Evolutionary conservation across 2,797 vertebrate genomes (phyloP).

Genomic region (Anguilla anguilla): DNA sequence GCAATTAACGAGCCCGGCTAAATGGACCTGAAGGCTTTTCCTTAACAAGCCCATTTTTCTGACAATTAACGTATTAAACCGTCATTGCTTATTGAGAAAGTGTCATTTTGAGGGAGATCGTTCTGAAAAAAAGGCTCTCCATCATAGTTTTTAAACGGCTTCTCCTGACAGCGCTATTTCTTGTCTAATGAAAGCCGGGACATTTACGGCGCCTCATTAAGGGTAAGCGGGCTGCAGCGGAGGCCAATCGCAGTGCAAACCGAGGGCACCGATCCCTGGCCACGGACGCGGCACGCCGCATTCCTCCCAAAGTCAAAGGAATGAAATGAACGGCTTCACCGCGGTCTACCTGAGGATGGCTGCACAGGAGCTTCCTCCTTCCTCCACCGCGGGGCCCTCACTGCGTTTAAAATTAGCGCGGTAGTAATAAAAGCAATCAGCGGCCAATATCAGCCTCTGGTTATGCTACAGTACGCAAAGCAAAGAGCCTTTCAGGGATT

Average conservation of each 20-base stretch:
- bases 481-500: conserved; percentile 63
- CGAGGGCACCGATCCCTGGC: conserved; percentile 51
- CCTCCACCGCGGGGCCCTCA: conserved; percentile 28
- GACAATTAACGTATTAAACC: conserved; percentile 92
- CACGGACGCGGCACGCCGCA: conserved; percentile 31
- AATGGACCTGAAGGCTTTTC: conserved; percentile 78
- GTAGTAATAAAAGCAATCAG: conserved; percentile 69
- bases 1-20: conserved; percentile 73
- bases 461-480: conserved; percentile 53
- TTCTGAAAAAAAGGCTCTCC: conserved; percentile 70
- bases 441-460: conserved; percentile 66
- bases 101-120: conserved; percentile 72
- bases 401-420: no score
- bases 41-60: conserved; percentile 82
- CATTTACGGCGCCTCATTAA: conserved; percentile 81
- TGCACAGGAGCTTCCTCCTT: background rate
- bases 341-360: conserved; percentile 16
- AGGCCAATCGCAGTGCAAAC: conserved; percentile 68
- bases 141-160: conserved; percentile 78
- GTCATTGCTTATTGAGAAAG: conserved; percentile 89
- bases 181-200: conserved; percentile 73
- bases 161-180: conserved; percentile 72
- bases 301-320: conserved; percentile 74
- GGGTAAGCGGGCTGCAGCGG: conserved; percentile 72
- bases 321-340: conserved; percentile 60